Percentiles rank a stretch among this genome's conserved stretches.
These are phyloP conservation scores for Eustalomyia histrio DNA, from an alignment of 2,888 invertebrate species.

Conservation along the genomic window DNA sequence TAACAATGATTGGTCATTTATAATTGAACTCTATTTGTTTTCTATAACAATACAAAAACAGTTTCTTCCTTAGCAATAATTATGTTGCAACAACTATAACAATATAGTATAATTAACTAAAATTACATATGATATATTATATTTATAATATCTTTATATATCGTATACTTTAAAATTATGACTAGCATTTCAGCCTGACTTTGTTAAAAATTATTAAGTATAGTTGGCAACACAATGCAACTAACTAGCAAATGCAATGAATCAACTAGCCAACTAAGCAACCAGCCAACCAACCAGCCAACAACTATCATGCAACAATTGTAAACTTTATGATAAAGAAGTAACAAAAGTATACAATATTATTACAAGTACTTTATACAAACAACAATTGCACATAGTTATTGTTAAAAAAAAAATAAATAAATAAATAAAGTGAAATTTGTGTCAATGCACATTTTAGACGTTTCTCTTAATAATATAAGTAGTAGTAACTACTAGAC, in stretches of 20 bases:
- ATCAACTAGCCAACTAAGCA: background rate
- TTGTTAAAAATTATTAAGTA: background rate
- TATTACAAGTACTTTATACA: background rate
- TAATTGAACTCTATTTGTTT: background rate
- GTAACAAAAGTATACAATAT: background rate
- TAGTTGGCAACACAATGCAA: conserved; percentile 2
- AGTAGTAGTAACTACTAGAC: background rate
- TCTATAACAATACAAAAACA: background rate
- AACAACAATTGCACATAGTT: background rate
- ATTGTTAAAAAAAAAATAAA: background rate
- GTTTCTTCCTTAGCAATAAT: background rate
- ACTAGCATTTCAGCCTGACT: background rate
- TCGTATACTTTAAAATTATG: background rate
- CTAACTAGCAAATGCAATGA: background rate
- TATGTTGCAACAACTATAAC: background rate
- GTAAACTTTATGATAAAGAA: background rate
- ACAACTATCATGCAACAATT: background rate
- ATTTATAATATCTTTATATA: background rate
- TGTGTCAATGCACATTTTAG: conserved; percentile 44
- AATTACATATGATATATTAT: conserved; percentile 7
- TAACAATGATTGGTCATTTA: background rate
- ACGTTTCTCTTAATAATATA: background rate
- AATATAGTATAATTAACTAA: background rate
- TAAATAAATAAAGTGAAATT: conserved; percentile 43
- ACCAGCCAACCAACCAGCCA: background rate